Conservation (phyloP, 2,113 vertebrate genomes). For the Poeciliopsis retropinna region DNA sequence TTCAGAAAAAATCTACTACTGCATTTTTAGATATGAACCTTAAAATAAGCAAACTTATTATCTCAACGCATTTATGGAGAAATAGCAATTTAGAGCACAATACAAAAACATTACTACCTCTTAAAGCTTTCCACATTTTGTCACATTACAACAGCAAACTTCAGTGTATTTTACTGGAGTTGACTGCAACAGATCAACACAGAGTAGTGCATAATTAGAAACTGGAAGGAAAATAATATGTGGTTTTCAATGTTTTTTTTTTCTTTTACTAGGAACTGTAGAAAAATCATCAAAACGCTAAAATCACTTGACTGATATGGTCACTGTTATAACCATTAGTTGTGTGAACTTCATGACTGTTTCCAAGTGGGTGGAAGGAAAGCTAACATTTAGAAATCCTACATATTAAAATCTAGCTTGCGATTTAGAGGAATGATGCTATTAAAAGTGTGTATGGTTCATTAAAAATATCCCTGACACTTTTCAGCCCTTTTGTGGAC, state of each 20-base stretch:
- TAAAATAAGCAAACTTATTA: background rate
- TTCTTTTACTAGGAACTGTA: too few relatives aligned
- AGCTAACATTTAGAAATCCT: background rate
- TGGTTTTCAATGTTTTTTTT: too few relatives aligned
- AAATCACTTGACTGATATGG: too few relatives aligned
- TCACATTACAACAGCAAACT: too few relatives aligned
- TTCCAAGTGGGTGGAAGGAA: background rate
- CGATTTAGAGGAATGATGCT: background rate
- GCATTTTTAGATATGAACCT: background rate
- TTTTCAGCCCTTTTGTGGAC: conserved; percentile 24
- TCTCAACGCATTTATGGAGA: background rate
- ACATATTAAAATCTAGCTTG: background rate
- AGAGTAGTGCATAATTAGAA: background rate
- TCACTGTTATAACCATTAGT: background rate
- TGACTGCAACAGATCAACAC: background rate
- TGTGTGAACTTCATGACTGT: background rate
- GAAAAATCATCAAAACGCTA: too few relatives aligned
- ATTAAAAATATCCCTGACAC: conserved; percentile 28
- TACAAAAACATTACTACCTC: too few relatives aligned
- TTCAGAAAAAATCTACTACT: background rate
- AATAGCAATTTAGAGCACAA: too few relatives aligned
- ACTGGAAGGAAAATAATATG: too few relatives aligned
- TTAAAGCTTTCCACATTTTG: too few relatives aligned
- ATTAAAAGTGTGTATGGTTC: conserved; percentile 32
- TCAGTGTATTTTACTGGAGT: background rate